Evolutionary conservation across 2,888 invertebrate species (phyloP).

Genomic region (Monopis laevigella): DNA sequence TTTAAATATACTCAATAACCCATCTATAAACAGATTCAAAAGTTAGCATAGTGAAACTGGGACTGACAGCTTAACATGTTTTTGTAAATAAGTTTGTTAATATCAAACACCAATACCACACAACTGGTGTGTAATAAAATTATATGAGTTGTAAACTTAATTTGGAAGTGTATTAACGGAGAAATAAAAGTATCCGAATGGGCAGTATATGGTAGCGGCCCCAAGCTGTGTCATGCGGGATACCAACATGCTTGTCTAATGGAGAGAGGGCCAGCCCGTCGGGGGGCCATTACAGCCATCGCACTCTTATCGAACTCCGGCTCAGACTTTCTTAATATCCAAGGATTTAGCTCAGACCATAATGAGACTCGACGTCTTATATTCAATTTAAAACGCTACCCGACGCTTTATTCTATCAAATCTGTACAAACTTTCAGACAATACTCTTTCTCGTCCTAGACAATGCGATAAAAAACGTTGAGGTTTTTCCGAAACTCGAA

Average conservation of each 20-base stretch:
- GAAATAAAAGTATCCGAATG: conserved; percentile 9
- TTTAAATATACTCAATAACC: too few relatives aligned
- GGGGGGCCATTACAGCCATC: conserved; percentile 43
- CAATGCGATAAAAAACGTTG: too few relatives aligned
- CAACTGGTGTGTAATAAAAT: conserved; percentile 18
- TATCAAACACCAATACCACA: too few relatives aligned
- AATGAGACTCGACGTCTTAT: background rate
- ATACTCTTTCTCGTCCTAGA: too few relatives aligned
- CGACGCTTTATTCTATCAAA: too few relatives aligned
- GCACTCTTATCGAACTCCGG: conserved; percentile 41
- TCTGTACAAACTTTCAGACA: too few relatives aligned
- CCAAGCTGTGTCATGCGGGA: conserved; percentile 50
- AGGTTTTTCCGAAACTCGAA: too few relatives aligned
- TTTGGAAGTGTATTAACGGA: conserved; percentile 9
- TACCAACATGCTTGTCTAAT: conserved; percentile 47
- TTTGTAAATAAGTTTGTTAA: too few relatives aligned
- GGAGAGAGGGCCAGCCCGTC: conserved; percentile 35
- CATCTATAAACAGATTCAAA: too few relatives aligned
- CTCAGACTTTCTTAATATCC: conserved; percentile 27
- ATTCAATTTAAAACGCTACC: too few relatives aligned
- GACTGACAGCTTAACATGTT: too few relatives aligned
- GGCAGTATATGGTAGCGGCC: conserved; percentile 17
- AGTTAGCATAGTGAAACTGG: too few relatives aligned
- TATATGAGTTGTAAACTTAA: conserved; percentile 27
- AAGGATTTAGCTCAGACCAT: background rate